Conservation (phyloP, 2,797 vertebrate species). For the Avahi laniger region DNA sequence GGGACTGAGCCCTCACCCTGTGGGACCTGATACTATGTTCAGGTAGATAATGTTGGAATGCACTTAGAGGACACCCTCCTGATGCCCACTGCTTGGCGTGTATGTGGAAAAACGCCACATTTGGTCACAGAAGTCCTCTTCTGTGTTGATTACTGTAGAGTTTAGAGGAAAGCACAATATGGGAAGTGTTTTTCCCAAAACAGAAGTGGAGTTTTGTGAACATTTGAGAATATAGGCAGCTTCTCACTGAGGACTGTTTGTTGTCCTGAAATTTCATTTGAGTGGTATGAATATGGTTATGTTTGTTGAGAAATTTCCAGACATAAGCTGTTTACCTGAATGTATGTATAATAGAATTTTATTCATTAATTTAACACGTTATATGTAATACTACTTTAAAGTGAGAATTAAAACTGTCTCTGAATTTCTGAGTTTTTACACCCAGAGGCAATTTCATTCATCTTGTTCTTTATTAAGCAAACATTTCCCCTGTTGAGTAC, state of each 20-base stretch:
- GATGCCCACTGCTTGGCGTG: not conserved
- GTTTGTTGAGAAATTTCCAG: not conserved
- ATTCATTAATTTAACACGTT: not conserved
- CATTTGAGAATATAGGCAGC: constrained; percentile 21
- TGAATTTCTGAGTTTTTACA: constrained; percentile 33
- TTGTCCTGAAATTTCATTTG: not conserved
- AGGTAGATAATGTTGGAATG: not conserved
- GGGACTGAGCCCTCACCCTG: not conserved
- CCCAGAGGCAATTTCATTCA: not conserved
- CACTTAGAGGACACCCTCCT: not conserved
- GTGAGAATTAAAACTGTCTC: constrained; percentile 9
- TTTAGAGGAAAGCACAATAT: not conserved
- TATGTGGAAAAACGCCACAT: not conserved
- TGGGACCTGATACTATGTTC: not conserved
- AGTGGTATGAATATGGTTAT: not conserved
- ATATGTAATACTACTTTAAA: not conserved
- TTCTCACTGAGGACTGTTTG: not conserved
- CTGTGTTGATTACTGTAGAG: not conserved
- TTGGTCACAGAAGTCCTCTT: not conserved
- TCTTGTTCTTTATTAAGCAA: not conserved
- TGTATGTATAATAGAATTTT: not conserved
- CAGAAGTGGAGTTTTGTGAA: not conserved
- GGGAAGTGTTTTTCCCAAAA: not conserved
- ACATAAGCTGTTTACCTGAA: not conserved
- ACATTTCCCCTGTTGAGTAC: not conserved